Evolutionary conservation across 2,113 vertebrate genomes (phyloP), one percentile per base, ranked within the genome.

Genomic region (Megatriorchis doriae): DNA sequence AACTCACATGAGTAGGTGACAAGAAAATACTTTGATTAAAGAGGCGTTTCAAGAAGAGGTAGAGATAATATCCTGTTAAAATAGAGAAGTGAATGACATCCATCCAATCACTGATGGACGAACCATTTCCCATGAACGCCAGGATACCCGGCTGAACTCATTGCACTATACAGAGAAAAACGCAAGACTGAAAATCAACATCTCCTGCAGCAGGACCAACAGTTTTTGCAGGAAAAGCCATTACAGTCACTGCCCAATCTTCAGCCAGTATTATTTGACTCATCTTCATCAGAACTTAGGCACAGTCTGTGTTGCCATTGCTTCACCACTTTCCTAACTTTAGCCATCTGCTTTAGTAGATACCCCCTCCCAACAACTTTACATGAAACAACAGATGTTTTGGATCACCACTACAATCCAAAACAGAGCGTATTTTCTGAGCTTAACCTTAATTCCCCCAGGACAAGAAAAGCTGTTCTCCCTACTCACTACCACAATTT

Each of bases 11-110:
- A 59, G 55, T 3, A 68, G 59, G 63, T 59, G 91, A 86, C 52
- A 68, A 81, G 77, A 86, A 96, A 95, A 67, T 40, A 86, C 16
- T 84, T 86, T 72, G 78, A 67, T 91, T 93, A 88, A 63, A 88
- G 75, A 73, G 65, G 50, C 1, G 3, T 52, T 78, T 78, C 1
- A 4, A 75, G 77, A 92, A 83, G 83, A 88, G 55, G 55, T 16
- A 83, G 75, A 93, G 80, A 29, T 7, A 90, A 65, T 13, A 83
- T 19, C 62, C 63, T 58, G 63, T 70, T 86, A 78, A 81, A 88
- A 80, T 0, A 86, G 55, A 52, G 47, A 68, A 74, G 43, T 1
- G 50, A 78, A 27, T 23, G 50, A 78, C 70, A 74, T 22, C 61
- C 62, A 52, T 23, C 88, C 74, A 19, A 11, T n/a, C 80, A 13